Base-by-base conservation (phyloP, 2,113 vertebrate genomes). In the Uropsilus gracilis region DNA sequence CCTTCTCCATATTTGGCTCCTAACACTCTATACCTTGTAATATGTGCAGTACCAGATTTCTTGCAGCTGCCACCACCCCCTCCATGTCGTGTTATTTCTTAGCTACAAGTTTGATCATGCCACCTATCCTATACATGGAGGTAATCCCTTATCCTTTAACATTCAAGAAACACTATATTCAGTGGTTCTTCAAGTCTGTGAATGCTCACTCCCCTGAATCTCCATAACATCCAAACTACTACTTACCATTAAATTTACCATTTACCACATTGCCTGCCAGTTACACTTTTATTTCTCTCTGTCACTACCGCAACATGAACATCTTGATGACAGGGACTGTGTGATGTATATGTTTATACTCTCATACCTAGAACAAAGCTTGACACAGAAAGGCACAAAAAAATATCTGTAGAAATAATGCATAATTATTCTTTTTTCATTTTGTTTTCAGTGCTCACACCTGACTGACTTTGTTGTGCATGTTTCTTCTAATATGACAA, bases 151-250 rank as follows among this genome's bases (percentile, higher is more conserved):
- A 50, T 68, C 24, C 16, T 89, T 66, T 61, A 77, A 73, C 46
- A 57, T 30, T 37, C 64, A 71, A 80, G 39, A 24, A 18, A 64
- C 1, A 76, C 4, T 18, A 50, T 81, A 66, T 59, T n/a, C 22
- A 53, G 61, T 18, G 20, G 37, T 57, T 86, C 37, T 69, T 80
- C 66, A 61, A 81, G 5, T 20, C 28, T 71, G 5, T 82, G 57
- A 95, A 88, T 63, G 91, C 64, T 68, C n/a, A 63, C 17, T 66
- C 42, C 28, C 76, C 37, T 69, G 68, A 94, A 37, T 12, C 91
- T 34, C 39, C 16, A 83, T n/a, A 71, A 85, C 85, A 53, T 64
- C 7, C 50, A 82, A 84, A 80, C 13, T 66, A 12, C 42, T 26
- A 55, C 32, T 50, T 39, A 7, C 37, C 57, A 83, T 68, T 80